A percentile compares a stretch with the other conserved stretches of the same genome.
These are phyloP conservation scores for Campylorhamphus procurvoides DNA, from an alignment of 2,113 vertebrate species.

Conservation along the genomic window DNA sequence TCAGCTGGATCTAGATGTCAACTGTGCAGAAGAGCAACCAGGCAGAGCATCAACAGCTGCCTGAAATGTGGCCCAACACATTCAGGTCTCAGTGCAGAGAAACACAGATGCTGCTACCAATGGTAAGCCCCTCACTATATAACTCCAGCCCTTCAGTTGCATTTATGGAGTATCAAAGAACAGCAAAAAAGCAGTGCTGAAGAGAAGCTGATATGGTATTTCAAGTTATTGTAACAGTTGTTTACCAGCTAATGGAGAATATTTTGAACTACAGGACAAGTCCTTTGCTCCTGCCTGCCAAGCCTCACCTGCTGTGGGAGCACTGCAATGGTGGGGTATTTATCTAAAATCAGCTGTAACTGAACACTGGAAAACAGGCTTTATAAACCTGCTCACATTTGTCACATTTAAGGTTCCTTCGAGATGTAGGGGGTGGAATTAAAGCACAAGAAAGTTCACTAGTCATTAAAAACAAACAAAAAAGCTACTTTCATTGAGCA, in stretches of 20 bases:
- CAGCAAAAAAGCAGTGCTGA: neutral
- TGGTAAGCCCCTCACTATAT: rapidly evolving
- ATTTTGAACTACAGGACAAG: neutral
- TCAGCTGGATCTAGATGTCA: neutral
- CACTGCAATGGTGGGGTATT: neutral
- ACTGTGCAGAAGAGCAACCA: neutral
- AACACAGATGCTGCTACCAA: neutral
- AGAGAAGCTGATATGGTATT: neutral
- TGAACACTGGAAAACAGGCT: neutral
- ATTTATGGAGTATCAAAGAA: neutral
- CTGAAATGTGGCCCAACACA: neutral
- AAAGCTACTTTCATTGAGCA: neutral
- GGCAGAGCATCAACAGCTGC: neutral
- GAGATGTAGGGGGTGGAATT: neutral
- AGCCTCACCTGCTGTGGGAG: rapidly evolving
- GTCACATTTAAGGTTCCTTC: neutral
- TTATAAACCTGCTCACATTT: neutral
- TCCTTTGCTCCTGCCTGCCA: neutral
- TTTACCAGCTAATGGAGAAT: neutral
- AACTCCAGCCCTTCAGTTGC: neutral
- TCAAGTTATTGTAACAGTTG: neutral
- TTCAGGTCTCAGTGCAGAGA: neutral
- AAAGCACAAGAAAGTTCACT: neutral
- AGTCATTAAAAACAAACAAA: neutral
- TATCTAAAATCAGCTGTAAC: neutral